Percentiles rank a stretch among this genome's conserved stretches.
phyloP scores from a whole-genome alignment of 2,113 vertebrate species.

The Butastur rufipennis region DNA sequence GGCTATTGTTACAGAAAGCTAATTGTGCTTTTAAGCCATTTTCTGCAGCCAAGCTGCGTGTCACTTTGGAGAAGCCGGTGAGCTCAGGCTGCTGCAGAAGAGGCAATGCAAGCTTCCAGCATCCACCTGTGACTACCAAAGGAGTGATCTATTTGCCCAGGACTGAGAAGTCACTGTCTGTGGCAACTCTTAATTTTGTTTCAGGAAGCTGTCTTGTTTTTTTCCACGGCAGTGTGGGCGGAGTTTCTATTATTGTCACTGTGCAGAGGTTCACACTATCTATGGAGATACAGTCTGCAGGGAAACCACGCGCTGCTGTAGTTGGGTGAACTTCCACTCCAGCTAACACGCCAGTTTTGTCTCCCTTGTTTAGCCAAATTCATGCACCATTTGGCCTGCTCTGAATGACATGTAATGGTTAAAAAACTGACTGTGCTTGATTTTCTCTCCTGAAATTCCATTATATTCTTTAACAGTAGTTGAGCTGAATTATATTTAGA shows the following conservation, averaged over 20 bases:
- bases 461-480: not conserved
- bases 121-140: not conserved
- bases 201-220: not conserved
- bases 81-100: not conserved
- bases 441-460: not conserved
- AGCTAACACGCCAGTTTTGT: not conserved
- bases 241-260: not conserved
- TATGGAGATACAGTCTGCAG: not conserved
- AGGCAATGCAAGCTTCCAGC: not conserved
- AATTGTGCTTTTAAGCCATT: slow-evolving; percentile 52
- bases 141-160: not conserved
- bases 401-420: not conserved
- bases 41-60: not conserved
- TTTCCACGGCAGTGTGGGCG: not conserved
- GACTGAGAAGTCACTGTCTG: not conserved
- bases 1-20: slow-evolving; percentile 64
- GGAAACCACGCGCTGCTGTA: not conserved
- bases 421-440: not conserved
- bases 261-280: not conserved
- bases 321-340: not conserved
- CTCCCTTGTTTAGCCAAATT: not conserved
- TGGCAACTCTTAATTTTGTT: not conserved
- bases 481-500: slow-evolving; percentile 38
- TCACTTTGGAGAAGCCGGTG: not conserved
- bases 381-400: not conserved